phyloP scores from a whole-genome alignment of 2,113 vertebrate genomes.

The Marmota flaviventris region DNA sequence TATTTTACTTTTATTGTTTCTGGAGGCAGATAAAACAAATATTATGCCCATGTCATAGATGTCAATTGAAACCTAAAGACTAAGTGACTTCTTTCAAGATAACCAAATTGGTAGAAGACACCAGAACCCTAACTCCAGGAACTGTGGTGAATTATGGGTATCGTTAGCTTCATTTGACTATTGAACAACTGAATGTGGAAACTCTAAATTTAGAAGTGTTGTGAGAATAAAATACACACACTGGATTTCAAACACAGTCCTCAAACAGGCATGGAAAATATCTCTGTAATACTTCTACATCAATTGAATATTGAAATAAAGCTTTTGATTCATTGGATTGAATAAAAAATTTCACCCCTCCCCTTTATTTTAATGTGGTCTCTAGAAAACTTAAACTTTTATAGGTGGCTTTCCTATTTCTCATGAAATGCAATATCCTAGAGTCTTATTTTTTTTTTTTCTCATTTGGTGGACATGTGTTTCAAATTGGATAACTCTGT shows the following conservation, averaged over 20 bases:
- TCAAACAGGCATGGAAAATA: background rate
- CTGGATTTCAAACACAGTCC: background rate
- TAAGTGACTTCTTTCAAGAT: constrained; percentile 9
- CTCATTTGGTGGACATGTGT: background rate
- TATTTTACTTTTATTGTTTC: constrained; percentile 23
- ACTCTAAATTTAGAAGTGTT: background rate
- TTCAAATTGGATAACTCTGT: background rate
- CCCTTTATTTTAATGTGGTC: background rate
- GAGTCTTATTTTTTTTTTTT: background rate
- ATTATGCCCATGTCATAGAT: background rate
- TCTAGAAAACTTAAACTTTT: background rate
- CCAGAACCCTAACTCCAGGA: background rate
- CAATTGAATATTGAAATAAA: background rate
- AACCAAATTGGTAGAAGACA: background rate
- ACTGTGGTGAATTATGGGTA: background rate
- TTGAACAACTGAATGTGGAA: background rate
- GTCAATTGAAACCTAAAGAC: background rate
- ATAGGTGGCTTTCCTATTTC: background rate
- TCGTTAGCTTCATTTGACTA: no score
- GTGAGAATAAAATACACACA: background rate
- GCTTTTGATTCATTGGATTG: background rate
- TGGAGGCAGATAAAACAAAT: background rate
- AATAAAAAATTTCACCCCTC: background rate
- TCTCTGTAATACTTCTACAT: background rate
- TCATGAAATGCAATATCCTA: background rate